Evolutionary conservation across 92 coral and sea anemone genomes (phyloP), one percentile per base, ranked within the genome.

Genomic region (Palythoa grandiflora): DNA sequence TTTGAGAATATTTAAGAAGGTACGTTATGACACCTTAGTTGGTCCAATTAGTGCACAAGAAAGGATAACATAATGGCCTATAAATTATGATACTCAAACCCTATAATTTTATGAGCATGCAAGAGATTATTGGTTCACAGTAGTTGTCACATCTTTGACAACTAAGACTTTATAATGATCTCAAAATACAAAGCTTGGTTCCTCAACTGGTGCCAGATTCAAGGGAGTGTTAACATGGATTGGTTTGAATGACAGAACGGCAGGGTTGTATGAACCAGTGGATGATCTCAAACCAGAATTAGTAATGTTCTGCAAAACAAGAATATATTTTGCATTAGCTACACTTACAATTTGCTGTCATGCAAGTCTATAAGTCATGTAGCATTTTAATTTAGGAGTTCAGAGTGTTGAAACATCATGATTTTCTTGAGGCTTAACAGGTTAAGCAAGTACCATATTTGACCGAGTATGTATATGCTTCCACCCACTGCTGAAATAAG

Each of bases 181-280:
- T 70, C 50, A 81, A 53, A 81, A 81, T 71, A 91, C 98, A 88
- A 91, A 91, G 68, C 98, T 93, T 11, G 99, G 98, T 87, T 97
- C 99, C 90, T 97, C 99, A 14, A 97, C 99, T 21, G 99, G 99
- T 68, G 99, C 94, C 80, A 97, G 97, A 87, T 89, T 95, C 84
- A 95, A 90, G 16, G 93, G 60, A 50, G 95, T 73, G 77, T 88
- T 94, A 63, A 92, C 83, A 59, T 92, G 97, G 68, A 97, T 97
- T 17, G 99, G 99, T 84, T 92, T 91, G 87, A 97, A 97, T 6
- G 95, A 87, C 83, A 96, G 66, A 71, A 97, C 85, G 8, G 98
- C 93, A 47, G 95, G 92, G 76, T 97, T 94, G 80, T 89, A 95
- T 20, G 60, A 79, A 59, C 90, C 84, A 50, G 83, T 89, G 19